Evolutionary conservation across 2,113 vertebrate genomes (phyloP).

Genomic region (Alaudala cheleensis): DNA sequence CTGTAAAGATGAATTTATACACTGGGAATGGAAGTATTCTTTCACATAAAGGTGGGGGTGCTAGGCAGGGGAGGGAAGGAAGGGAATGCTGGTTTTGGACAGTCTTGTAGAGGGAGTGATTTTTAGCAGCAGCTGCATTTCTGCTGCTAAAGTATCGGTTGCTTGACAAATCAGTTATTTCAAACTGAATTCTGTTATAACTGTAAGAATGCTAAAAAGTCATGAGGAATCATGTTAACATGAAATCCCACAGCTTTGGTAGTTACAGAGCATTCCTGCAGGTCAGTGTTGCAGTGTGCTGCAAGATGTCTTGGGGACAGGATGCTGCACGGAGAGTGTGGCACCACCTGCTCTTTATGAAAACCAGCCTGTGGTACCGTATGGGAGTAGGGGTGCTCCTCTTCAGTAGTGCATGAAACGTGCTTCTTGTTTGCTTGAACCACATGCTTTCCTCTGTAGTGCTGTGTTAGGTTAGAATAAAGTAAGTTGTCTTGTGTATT

Average conservation of each 20-base stretch:
- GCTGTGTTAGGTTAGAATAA: background rate
- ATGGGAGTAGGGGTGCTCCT: background rate
- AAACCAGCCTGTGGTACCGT: background rate
- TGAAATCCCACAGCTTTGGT: background rate
- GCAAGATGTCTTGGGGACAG: background rate
- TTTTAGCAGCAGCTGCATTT: conserved; percentile 14
- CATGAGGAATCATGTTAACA: background rate
- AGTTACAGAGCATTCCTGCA: background rate
- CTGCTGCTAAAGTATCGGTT: background rate
- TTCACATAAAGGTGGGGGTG: background rate
- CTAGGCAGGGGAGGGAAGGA: background rate
- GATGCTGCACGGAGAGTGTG: background rate
- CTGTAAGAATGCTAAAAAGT: background rate
- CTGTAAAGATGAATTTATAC: background rate
- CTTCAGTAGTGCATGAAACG: background rate
- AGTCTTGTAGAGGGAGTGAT: background rate
- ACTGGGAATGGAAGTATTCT: background rate
- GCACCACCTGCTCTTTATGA: background rate
- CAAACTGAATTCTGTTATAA: background rate
- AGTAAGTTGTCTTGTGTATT: background rate
- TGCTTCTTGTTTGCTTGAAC: background rate
- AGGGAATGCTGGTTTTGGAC: background rate
- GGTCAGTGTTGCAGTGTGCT: background rate
- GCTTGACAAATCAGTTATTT: background rate
- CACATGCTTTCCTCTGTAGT: background rate